A percentile compares a stretch with the other conserved stretches of the same genome.
Conservation (phyloP, 2,888 invertebrate species). For the Spatulosminthurus flaviceps region DNA sequence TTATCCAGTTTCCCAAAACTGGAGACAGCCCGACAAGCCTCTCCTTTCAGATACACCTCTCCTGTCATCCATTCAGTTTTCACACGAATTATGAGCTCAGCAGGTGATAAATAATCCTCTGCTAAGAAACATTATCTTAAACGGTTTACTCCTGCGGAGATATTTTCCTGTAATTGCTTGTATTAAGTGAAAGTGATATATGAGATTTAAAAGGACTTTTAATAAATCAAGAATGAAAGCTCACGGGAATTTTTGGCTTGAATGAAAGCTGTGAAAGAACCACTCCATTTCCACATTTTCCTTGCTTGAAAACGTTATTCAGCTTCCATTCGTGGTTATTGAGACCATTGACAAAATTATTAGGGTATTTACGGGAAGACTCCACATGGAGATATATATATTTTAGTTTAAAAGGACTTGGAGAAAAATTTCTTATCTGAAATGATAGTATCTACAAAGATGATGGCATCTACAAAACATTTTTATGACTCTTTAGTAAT, state of each 20-base stretch:
- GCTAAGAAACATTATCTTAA: neutral
- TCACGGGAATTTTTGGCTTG: neutral
- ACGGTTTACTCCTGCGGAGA: neutral
- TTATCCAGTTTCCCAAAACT: neutral
- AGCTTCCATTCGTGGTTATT: too few species aligned
- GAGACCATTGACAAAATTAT: too few species aligned
- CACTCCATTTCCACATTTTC: too few species aligned
- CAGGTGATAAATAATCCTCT: neutral
- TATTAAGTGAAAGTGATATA: conserved; percentile 6
- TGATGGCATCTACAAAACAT: too few species aligned
- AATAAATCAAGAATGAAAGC: neutral
- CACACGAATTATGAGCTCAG: conserved; percentile 7
- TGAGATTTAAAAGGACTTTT: neutral
- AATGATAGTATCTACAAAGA: too few species aligned
- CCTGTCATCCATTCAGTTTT: neutral
- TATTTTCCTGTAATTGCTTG: neutral
- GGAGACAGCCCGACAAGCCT: neutral
- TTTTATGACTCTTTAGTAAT: too few species aligned
- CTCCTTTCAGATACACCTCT: neutral
- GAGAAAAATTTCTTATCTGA: too few species aligned
- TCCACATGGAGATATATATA: too few species aligned
- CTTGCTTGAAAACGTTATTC: too few species aligned
- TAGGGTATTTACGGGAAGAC: too few species aligned
- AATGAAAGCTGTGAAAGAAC: too few species aligned
- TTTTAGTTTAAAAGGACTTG: too few species aligned